Evolutionary conservation across 2,888 invertebrate species (phyloP), one percentile per base, ranked within the genome.

Genomic region (Lingula anatina): DNA sequence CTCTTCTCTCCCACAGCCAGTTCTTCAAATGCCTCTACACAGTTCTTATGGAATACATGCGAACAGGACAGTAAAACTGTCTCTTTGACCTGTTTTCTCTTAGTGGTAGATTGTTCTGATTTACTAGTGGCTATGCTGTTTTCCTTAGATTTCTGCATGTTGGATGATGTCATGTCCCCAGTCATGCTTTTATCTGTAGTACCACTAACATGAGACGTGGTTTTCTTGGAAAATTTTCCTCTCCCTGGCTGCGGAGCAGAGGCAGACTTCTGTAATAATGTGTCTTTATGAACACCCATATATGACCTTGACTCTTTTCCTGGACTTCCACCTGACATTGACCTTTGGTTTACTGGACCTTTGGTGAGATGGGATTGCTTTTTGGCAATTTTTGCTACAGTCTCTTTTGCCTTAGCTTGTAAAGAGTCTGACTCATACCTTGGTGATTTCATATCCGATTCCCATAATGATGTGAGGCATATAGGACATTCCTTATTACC

Each of bases 21-120:
- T 42, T 71, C 68, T 56, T 76, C 76, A 58, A 76, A 67, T 25
- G 71, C 71, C 26, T 60, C 54, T 18, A 77, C 54, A 54, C 77
- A 77, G 9, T 68, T 67, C 15, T 61, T 56, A 54, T 77, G 77
- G 51, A 73, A 77, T 3, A 76, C 68, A 58, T 77, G 77, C 3
- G 77, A 71, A 59, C 77, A 77, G 0, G 76, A 76, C 45, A 75
- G 55, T 9, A 77, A 55, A 21, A 73, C 64, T 28, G 66, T 67
- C 44, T 55, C 38, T 27, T 26, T 12, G 9, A 25, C 35, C 15
- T 28, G 28, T 44, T 20, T 15, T 43, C 18, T 25, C 26, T 5
- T 46, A 7, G 5, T 23, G 23, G n/a, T 20, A 18, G n/a, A 9
- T 31, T 36, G 12, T 25, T 28, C 25, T 24, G 24, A 23, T 12